Base-by-base conservation (phyloP, 1,140 invertebrate genomes). In the Zaprionus camerounensis region DNA sequence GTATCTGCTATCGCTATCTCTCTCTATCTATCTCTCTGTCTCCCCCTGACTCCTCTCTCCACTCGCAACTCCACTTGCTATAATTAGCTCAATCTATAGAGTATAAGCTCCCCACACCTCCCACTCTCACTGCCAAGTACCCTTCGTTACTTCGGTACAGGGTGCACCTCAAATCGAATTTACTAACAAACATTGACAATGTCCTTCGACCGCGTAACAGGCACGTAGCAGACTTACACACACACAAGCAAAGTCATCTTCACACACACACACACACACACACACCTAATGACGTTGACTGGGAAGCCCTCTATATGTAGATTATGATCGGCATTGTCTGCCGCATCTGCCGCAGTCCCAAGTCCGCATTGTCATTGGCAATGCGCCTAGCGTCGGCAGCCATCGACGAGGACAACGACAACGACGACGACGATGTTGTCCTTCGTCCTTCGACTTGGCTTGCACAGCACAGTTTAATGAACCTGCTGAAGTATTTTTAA, bases 251-350 rank as follows among this genome's bases (percentile, higher is more conserved):
- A 26, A 58, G 31, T 20, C 38, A 49, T n/a, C 3, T 3, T 5
- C 2, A 49, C 5, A 61, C 12, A 38, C 46, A 17, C 5, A 61
- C 12, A 38, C 46, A 17, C 38, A 55, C 53, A 44, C 28, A 61
- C 13, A 66, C 34, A 46, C 38, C 61, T 67, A 44, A 57, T 56
- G 56, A 62, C 66, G 56, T 75, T 63, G 62, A 63, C 64, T 74
- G 49, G 36, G 38, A 72, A 72, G 57, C 56, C 74, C 55, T 66
- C 62, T 71, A 71, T 71, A 64, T 80, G 58, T 69, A 68, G 78
- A 80, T 80, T 80, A 77, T 77, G 78, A 80, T 80, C 78, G 64
- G 31, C 74, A 77, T 77, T 80, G 78, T 80, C 64, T 69, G 69
- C 41, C 70, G 38, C 58, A 53, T 56, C 66, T 71, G 41, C 41